Conservation (phyloP, 2,113 vertebrate genomes). For the Nicator chloris region DNA sequence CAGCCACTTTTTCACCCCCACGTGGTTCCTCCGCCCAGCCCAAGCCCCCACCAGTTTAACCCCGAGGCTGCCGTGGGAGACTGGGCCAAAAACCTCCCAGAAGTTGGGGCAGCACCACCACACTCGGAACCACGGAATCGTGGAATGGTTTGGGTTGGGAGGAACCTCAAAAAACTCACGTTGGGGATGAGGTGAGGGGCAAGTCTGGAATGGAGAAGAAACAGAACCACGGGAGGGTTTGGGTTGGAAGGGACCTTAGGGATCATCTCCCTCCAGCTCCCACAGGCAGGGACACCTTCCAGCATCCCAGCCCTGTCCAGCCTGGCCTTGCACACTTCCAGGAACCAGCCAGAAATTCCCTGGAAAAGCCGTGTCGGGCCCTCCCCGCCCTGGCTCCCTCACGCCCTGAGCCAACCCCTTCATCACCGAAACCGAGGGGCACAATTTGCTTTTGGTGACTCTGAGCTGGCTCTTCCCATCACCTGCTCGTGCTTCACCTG, state of each 20-base stretch:
- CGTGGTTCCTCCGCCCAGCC: neutral
- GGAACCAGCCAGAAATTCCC: neutral
- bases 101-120: accelerated
- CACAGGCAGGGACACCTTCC: neutral
- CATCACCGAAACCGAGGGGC: neutral
- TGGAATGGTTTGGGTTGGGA: neutral
- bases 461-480: neutral
- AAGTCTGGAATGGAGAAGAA: neutral
- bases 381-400: neutral
- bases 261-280: too few species aligned
- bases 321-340: neutral
- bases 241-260: neutral
- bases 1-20: neutral
- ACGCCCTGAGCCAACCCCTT: neutral
- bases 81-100: neutral
- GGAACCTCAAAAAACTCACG: neutral
- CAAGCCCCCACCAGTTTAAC: neutral
- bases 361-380: neutral
- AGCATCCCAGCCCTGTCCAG: neutral
- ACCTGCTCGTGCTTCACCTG: neutral
- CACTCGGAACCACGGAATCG: accelerated
- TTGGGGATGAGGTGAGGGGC: neutral
- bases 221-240: neutral
- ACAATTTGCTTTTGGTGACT: neutral
- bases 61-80: accelerated